A percentile compares a stretch with the other conserved stretches of the same genome.
phyloP scores from a whole-genome alignment of 2,113 vertebrate species.

The Phasianus colchicus region DNA sequence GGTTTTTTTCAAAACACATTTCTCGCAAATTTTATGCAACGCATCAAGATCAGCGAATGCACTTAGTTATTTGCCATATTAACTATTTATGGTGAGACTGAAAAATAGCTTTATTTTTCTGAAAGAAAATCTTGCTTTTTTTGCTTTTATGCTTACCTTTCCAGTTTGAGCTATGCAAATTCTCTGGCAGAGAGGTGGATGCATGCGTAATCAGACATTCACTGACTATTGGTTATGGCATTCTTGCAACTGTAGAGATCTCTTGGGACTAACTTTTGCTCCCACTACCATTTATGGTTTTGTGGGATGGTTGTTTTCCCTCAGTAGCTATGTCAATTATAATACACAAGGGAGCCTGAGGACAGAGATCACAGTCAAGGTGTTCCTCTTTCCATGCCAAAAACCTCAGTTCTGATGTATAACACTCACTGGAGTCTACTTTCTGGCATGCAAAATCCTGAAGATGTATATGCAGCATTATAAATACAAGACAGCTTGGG shows the following conservation, averaged over 20 bases:
- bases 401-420: neutral
- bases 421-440: neutral
- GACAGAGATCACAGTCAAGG: neutral
- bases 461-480: neutral
- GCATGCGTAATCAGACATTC: neutral
- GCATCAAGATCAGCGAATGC: neutral
- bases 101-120: neutral
- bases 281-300: neutral
- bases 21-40: neutral
- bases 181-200: neutral
- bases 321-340: neutral
- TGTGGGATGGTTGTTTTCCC: neutral
- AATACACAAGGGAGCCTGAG: neutral
- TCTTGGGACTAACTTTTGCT: neutral
- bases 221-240: neutral
- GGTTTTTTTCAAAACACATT: slow-evolving; percentile 24
- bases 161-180: neutral
- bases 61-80: neutral
- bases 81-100: neutral
- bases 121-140: neutral
- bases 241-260: neutral
- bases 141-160: neutral
- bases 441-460: neutral
- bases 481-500: neutral
- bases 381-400: neutral